These are phyloP conservation scores for Amblyraja radiata DNA, from an alignment of 2,797 vertebrate genomes.

Conservation along the genomic window DNA sequence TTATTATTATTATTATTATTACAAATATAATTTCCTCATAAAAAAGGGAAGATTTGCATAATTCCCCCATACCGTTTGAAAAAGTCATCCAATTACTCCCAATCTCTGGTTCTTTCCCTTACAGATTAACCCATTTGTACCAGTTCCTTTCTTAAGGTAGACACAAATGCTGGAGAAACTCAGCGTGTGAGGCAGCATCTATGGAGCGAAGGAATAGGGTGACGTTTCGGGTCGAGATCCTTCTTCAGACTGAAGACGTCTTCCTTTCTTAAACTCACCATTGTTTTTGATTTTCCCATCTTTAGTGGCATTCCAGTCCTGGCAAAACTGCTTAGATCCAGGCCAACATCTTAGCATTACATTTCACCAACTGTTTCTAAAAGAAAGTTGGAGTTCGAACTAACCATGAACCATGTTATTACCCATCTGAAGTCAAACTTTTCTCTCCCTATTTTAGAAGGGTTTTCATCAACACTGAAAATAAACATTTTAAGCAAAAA, in stretches of 20 bases:
- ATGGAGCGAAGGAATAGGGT: too few relatives aligned
- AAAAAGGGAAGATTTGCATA: too few relatives aligned
- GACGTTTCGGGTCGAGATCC: too few relatives aligned
- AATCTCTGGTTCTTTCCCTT: background rate
- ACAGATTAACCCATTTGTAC: background rate
- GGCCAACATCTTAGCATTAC: background rate
- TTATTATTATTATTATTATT: too few relatives aligned
- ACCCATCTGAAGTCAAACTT: background rate
- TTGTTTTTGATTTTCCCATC: background rate
- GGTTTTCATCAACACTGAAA: background rate
- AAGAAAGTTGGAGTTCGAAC: background rate
- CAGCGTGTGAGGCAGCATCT: too few relatives aligned
- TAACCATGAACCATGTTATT: background rate
- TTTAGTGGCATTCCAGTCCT: background rate
- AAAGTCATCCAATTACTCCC: background rate
- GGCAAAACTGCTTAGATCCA: background rate
- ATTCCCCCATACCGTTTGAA: background rate
- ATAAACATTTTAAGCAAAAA: background rate
- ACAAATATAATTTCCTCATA: too few relatives aligned
- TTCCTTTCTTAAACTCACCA: too few relatives aligned
- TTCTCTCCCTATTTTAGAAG: background rate
- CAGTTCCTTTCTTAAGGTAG: background rate
- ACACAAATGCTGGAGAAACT: too few relatives aligned
- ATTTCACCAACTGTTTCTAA: background rate
- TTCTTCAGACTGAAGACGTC: too few relatives aligned